These are phyloP conservation scores for Criorhina ranunculi DNA, from an alignment of 2,888 invertebrate species.

Conservation along the genomic window DNA sequence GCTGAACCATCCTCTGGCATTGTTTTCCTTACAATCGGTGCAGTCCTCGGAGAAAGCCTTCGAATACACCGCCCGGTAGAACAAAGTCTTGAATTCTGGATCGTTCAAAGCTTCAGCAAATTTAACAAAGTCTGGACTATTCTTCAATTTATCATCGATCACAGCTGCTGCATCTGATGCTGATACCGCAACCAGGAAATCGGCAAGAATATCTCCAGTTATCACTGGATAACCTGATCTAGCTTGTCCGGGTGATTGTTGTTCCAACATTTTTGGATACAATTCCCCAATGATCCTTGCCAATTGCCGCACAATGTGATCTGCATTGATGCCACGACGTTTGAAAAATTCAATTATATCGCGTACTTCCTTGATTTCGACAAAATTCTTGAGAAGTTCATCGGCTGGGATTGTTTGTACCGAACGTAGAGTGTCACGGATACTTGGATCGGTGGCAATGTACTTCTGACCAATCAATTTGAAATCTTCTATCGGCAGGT, in stretches of 20 bases:
- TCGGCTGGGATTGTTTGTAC: neutral
- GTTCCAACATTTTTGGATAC: neutral
- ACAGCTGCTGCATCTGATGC: neutral
- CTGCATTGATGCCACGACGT: constrained; percentile 6
- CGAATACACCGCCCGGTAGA: neutral
- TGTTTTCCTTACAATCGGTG: too few species aligned
- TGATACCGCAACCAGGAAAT: neutral
- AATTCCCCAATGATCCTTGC: neutral
- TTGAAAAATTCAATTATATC: neutral
- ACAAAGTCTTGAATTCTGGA: constrained; percentile 23
- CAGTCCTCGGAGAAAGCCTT: neutral
- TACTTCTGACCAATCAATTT: neutral
- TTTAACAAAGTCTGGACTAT: constrained; percentile 12
- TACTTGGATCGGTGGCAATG: neutral
- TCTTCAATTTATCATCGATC: constrained; percentile 2
- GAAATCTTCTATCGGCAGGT: constrained; percentile 8
- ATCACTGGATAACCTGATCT: neutral
- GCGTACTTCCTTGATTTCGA: constrained; percentile 3
- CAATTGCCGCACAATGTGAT: neutral
- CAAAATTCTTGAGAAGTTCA: neutral
- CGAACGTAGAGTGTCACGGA: neutral
- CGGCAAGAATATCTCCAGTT: neutral
- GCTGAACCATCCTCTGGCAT: neutral
- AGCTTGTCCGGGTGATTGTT: neutral
- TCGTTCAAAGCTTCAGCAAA: neutral